Base-by-base conservation (phyloP, 2,888 invertebrate species). In the Poecilobothrus nobilitatus region DNA sequence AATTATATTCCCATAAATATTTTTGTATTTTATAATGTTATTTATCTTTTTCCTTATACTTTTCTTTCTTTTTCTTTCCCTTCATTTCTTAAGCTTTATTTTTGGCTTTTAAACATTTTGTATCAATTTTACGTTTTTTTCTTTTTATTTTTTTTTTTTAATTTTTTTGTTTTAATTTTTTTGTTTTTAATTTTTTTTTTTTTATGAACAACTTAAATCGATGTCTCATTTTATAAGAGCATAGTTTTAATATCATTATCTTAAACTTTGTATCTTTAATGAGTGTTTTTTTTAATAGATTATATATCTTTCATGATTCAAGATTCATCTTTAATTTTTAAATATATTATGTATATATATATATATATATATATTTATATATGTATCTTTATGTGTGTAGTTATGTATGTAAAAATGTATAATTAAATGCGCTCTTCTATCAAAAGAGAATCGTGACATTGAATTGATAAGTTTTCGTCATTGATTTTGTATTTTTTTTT, bases 371-470 rank as follows among this genome's bases (percentile, higher is more conserved):
- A 53, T 53, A 53, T 53, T 12, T 6, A 53, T 53, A 4, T 37
- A 37, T 37, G 37, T 37, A n/a, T n/a, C n/a, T n/a, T n/a, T 37
- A 37, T 37, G 27, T 27, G 5, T 27, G 27, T 27, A 5, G 4
- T 3, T 41, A 41, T 53, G n/a, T n/a, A 53, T 53, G 15, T 18
- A 53, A 18, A 10, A 53, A 53, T 53, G 15, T 37, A 37, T 37
- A 53, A 27, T 27, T 27, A 6, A 53, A 18, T 53, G n/a, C n/a
- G 53, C 53, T 53, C 18, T 53, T 53, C 53, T 53, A 53, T 53
- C 53, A n/a, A 53, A 53, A 53, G 53, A 53, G 53, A 53, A 53
- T 53, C 53, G 53, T 53, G 53, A 53, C 53, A 53, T 53, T 53
- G 53, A 53, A 53, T 53, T 53, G 53, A 53, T 53, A 53, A 53